Base-by-base conservation (phyloP, 2,113 vertebrate species). In the Cavia porcellus region DNA sequence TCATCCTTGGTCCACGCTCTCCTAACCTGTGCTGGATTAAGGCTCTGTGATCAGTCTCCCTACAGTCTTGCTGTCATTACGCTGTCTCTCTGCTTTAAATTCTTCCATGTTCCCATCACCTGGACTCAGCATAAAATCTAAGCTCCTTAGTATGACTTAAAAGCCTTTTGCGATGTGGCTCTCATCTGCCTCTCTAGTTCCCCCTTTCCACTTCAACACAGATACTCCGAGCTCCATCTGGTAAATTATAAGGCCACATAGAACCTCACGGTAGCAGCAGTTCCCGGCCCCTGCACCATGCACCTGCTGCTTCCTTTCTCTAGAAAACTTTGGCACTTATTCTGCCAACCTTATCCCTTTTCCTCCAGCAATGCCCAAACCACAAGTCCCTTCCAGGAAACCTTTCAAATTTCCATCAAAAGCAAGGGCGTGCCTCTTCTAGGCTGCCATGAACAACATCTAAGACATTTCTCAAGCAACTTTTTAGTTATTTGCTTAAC, bases 11-110 rank as follows among this genome's bases (percentile, higher is more conserved):
- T 61, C 89, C 64, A 94, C 45, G 70, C 1, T 17, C 89, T 83
- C 2, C 3, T 22, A 57, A 45, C 30, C 75, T 89, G 35, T 52
- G 66, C 38, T 90, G 25, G 50, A 9, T 64, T 25, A 2, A n/a
- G 35, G n/a, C 47, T 80, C 79, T 32, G 77, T 62, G 7, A 61
- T 61, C 22, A 52, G 2, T 25, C 82, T 80, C 66, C 66, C 82
- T 20, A 5, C 4, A 47, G 59, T 25, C 62, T 83, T 81, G 14
- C 9, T 6, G 10, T 4, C 17, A 0, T 4, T 10, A 10, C 10
- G 5, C 70, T 7, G 30, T 47, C 52, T 42, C 50, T 86, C 47
- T 15, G 57, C 64, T 55, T 93, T 62, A 70, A 90, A 30, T 75
- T n/a, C 42, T 88, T 84, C 24, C 11, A 0, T 11, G 38, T 50